Evolutionary conservation across 2,888 invertebrate species (phyloP).

Genomic region (Brenthis ino): DNA sequence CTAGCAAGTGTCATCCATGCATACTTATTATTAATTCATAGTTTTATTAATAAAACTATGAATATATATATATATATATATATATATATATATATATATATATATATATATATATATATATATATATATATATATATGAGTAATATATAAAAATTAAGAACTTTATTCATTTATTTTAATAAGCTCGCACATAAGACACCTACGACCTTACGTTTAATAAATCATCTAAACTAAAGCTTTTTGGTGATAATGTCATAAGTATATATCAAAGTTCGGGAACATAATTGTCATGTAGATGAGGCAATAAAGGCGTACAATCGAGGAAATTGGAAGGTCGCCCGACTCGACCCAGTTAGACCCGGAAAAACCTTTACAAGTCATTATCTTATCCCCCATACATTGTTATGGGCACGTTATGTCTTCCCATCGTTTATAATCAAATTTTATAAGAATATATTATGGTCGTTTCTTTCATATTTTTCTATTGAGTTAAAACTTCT

Average conservation of each 20-base stretch:
- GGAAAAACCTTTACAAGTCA: conserved; percentile 28
- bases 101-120: too few species aligned
- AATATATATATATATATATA: too few species aligned
- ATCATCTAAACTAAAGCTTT: background rate
- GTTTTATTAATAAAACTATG: too few species aligned
- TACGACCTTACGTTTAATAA: background rate
- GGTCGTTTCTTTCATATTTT: background rate
- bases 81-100: too few species aligned
- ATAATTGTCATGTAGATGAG: conserved; percentile 36
- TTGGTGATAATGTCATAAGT: background rate
- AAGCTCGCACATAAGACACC: too few species aligned
- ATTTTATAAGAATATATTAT: conserved; percentile 12
- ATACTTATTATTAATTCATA: too few species aligned
- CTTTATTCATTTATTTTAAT: too few species aligned
- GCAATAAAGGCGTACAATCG: conserved; percentile 36
- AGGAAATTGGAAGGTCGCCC: conserved; percentile 38
- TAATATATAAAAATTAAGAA: too few species aligned
- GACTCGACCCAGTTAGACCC: conserved; percentile 25
- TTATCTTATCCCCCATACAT: conserved; percentile 33
- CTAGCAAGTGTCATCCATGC: too few species aligned
- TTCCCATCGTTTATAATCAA: conserved; percentile 13
- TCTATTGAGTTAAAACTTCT: too few species aligned
- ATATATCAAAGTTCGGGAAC: conserved; percentile 19
- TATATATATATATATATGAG: too few species aligned
- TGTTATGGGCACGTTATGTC: conserved; percentile 21